Evolutionary conservation across 2,888 invertebrate species (phyloP).

Genomic region (Anthrax anthrax): DNA sequence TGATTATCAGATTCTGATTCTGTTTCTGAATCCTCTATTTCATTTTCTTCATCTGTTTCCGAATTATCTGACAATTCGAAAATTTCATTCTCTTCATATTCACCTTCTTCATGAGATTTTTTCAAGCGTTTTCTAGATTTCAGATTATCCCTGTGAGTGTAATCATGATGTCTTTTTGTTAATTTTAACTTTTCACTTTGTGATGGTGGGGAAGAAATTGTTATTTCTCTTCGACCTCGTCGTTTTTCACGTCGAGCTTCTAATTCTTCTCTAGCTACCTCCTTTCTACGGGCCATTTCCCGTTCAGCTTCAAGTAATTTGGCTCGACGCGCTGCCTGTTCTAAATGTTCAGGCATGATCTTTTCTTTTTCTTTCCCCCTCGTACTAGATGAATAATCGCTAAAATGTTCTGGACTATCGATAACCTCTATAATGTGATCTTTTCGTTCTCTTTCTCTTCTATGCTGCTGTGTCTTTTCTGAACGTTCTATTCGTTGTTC

Average conservation of each 20-base stretch:
- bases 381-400: constrained; percentile 18
- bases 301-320: constrained; percentile 58
- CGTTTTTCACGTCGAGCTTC: constrained; percentile 54
- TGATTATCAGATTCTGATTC: constrained; percentile 38
- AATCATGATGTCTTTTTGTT: constrained; percentile 1
- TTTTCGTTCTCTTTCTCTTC: constrained; percentile 14
- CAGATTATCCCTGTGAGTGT: neutral
- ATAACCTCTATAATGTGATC: constrained; percentile 34
- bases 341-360: constrained; percentile 30
- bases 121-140: neutral
- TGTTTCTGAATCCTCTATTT: constrained; percentile 39
- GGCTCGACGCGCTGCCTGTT: constrained; percentile 45
- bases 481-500: neutral
- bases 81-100: constrained; percentile 12
- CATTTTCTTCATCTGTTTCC: constrained; percentile 18
- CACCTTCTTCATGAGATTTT: constrained; percentile 19
- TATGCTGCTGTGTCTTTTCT: constrained; percentile 10
- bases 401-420: constrained; percentile 35
- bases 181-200: neutral
- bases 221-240: constrained; percentile 33
- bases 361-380: constrained; percentile 23
- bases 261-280: constrained; percentile 55
- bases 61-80: constrained; percentile 30
- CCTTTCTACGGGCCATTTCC: constrained; percentile 62
- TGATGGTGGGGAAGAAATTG: constrained; percentile 14